These are phyloP conservation scores for Hymenochirus boettgeri DNA, from an alignment of 2,113 vertebrate genomes.

Conservation along the genomic window DNA sequence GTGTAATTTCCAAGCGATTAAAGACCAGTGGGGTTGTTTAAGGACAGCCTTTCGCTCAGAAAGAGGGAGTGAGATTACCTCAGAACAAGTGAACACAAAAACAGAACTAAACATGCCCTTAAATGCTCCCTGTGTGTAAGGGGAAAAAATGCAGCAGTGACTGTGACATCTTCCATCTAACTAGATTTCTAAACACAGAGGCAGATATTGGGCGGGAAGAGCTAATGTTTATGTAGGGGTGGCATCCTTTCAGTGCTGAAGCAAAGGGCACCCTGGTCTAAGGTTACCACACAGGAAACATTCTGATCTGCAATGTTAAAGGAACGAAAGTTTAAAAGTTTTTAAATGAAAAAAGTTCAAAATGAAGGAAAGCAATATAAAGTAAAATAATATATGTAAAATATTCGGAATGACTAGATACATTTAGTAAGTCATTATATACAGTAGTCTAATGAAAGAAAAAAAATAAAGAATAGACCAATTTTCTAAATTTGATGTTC, in stretches of 20 bases:
- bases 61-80: slow-evolving; percentile 37
- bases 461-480: no score
- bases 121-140: slow-evolving; percentile 35
- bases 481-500: no score
- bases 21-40: slow-evolving; percentile 25
- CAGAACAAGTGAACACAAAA: slow-evolving; percentile 41
- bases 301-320: no score
- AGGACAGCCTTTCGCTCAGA: slow-evolving; percentile 32
- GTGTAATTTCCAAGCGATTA: slow-evolving; percentile 21
- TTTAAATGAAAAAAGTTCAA: no score
- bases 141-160: slow-evolving; percentile 22
- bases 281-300: neutral
- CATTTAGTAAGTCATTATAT: no score
- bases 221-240: slow-evolving; percentile 10
- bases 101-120: slow-evolving; percentile 36
- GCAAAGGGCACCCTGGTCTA: slow-evolving; percentile 2
- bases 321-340: no score
- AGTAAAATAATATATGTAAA: no score
- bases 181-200: slow-evolving; percentile 18
- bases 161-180: slow-evolving; percentile 25
- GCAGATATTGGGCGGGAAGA: slow-evolving; percentile 15
- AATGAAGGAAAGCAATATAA: no score
- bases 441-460: no score
- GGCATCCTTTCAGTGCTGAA: slow-evolving; percentile 2
- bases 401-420: no score